Conservation (phyloP, 2,888 invertebrate genomes). For the Tetragnatha montana region DNA sequence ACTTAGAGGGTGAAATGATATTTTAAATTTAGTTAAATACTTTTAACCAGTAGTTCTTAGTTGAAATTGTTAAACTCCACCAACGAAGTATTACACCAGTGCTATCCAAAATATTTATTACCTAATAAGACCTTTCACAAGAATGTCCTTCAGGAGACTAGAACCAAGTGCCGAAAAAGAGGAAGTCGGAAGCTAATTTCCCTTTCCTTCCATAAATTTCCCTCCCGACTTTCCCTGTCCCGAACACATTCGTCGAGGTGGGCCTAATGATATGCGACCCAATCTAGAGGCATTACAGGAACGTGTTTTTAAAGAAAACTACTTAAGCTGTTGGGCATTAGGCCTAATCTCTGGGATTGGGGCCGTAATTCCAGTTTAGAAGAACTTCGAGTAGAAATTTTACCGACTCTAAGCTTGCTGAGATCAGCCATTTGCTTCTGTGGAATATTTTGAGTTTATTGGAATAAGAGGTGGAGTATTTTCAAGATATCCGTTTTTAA, state of each 20-base stretch:
- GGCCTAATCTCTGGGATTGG: constrained; percentile 16
- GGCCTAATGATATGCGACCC: constrained; percentile 54
- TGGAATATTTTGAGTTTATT: not conserved
- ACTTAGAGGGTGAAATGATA: no score
- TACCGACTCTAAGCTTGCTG: not conserved
- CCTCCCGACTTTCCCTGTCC: not conserved
- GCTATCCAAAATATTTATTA: no score
- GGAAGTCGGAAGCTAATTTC: not conserved
- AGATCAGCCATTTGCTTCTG: not conserved
- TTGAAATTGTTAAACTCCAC: no score
- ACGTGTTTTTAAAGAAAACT: constrained; percentile 50
- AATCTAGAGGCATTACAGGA: constrained; percentile 42
- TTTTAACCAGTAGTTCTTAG: no score
- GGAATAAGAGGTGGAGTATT: not conserved
- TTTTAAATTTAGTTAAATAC: no score
- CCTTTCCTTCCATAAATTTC: constrained; percentile 10
- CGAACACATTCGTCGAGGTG: constrained; percentile 12
- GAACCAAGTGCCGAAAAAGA: not conserved
- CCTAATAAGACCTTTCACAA: no score
- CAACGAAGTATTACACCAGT: no score
- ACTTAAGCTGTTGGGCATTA: constrained; percentile 20
- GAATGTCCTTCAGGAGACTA: no score
- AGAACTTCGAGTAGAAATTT: constrained; percentile 2
- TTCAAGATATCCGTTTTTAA: not conserved
- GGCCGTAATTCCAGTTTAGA: constrained; percentile 21